These are phyloP conservation scores for Elgaria multicarinata DNA, from an alignment of 2,113 vertebrate genomes.

Conservation along the genomic window DNA sequence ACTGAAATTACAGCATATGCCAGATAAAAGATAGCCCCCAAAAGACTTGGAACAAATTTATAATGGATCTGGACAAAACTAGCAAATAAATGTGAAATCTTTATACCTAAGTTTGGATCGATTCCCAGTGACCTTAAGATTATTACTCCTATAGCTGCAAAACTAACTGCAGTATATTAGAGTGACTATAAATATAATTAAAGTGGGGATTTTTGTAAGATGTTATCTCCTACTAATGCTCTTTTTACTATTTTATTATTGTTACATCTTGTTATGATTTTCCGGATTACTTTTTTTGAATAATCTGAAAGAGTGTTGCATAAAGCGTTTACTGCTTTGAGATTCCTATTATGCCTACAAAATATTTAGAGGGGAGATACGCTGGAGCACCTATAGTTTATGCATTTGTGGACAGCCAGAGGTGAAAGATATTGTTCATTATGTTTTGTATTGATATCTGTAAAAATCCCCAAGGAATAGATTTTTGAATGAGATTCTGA, in stretches of 20 bases:
- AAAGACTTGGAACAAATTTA: neutral
- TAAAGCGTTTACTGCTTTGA: neutral
- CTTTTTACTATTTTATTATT: neutral
- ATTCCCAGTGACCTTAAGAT: neutral
- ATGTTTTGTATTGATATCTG: neutral
- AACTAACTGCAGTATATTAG: neutral
- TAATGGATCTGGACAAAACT: neutral
- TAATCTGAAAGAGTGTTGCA: neutral
- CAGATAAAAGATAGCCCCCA: too few species aligned
- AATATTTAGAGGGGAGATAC: neutral
- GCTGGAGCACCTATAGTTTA: neutral
- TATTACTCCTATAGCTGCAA: neutral
- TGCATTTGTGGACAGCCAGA: neutral
- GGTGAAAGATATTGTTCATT: neutral
- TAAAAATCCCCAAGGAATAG: neutral
- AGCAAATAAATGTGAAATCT: neutral
- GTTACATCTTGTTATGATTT: neutral
- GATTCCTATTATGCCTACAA: neutral
- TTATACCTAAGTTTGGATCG: neutral
- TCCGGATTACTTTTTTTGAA: neutral
- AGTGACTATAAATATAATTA: neutral
- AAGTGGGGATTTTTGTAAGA: neutral
- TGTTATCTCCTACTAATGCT: neutral
- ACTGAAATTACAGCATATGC: too few species aligned
- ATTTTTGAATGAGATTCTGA: neutral